Conservation (phyloP, 2,113 vertebrate genomes). For the Salvelinus namaycush region DNA sequence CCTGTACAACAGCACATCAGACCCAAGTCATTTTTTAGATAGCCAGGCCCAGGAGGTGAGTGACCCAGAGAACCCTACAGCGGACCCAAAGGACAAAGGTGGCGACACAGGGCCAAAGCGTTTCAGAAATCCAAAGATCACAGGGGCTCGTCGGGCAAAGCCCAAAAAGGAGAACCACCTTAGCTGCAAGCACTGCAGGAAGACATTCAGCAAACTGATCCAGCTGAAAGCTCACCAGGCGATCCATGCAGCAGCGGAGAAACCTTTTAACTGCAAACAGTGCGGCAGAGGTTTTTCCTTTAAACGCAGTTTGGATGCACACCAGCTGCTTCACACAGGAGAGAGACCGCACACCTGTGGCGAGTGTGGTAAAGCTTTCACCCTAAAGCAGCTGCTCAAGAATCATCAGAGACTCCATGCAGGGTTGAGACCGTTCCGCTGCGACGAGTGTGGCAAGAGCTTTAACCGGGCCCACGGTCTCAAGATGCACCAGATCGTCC, state of each 20-base stretch:
- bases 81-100: slow-evolving; percentile 30
- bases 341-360: slow-evolving; percentile 67
- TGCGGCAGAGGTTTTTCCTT: slow-evolving; percentile 60
- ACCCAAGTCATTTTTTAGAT: slow-evolving; percentile 29
- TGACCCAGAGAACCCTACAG: slow-evolving; percentile 54
- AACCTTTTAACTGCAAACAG: slow-evolving; percentile 56
- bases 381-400: slow-evolving; percentile 61
- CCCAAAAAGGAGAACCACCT: slow-evolving; percentile 22
- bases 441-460: slow-evolving; percentile 68
- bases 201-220: slow-evolving; percentile 60
- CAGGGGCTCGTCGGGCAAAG: slow-evolving; percentile 5
- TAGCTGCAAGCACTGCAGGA: slow-evolving; percentile 67
- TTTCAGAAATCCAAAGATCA: slow-evolving; percentile 19
- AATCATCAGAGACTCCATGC: slow-evolving; percentile 61
- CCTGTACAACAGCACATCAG: slow-evolving; percentile 17
- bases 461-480: slow-evolving; percentile 69
- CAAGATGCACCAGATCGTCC: slow-evolving; percentile 67
- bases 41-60: slow-evolving; percentile 16
- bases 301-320: slow-evolving; percentile 62
- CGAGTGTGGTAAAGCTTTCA: slow-evolving; percentile 68
- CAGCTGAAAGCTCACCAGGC: slow-evolving; percentile 66
- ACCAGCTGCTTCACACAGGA: slow-evolving; percentile 68
- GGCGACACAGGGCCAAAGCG: slow-evolving; percentile 23
- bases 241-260: slow-evolving; percentile 49
- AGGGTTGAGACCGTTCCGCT: slow-evolving; percentile 59